Evolutionary conservation across 2,888 invertebrate species (phyloP).

Genomic region (Seira musarum): DNA sequence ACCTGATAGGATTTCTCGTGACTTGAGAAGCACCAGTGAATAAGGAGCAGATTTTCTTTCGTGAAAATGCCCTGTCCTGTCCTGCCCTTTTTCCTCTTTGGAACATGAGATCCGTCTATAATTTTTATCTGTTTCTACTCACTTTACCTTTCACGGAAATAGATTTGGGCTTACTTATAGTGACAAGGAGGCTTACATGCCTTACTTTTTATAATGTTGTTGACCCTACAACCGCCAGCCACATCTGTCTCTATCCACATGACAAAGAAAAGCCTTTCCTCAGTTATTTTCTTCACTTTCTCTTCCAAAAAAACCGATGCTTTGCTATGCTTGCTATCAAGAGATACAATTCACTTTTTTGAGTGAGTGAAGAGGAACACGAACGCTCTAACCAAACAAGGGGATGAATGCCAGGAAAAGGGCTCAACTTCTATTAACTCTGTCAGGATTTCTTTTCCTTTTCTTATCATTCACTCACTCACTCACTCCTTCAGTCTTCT

Average conservation of each 20-base stretch:
- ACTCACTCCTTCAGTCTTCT: too few relatives aligned
- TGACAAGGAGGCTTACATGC: not conserved
- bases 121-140: not conserved
- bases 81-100: not conserved
- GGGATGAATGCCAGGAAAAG: constrained; percentile 57
- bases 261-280: constrained; percentile 49
- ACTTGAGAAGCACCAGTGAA: not conserved
- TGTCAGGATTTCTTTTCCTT: constrained; percentile 46
- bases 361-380: constrained; percentile 36
- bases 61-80: not conserved
- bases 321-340: too few relatives aligned
- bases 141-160: not conserved
- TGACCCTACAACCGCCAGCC: constrained; percentile 57
- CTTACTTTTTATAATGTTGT: constrained; percentile 53
- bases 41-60: not conserved
- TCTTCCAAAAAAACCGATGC: constrained; percentile 3
- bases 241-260: constrained; percentile 60
- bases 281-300: constrained; percentile 50
- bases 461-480: constrained; percentile 13
- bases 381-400: constrained; percentile 54
- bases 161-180: not conserved
- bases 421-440: constrained; percentile 59
- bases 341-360: constrained; percentile 31
- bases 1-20: not conserved
- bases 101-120: not conserved